Evolutionary conservation across 2,888 invertebrate genomes (phyloP), one percentile per base, ranked within the genome.

Genomic region (Xylota segnis): DNA sequence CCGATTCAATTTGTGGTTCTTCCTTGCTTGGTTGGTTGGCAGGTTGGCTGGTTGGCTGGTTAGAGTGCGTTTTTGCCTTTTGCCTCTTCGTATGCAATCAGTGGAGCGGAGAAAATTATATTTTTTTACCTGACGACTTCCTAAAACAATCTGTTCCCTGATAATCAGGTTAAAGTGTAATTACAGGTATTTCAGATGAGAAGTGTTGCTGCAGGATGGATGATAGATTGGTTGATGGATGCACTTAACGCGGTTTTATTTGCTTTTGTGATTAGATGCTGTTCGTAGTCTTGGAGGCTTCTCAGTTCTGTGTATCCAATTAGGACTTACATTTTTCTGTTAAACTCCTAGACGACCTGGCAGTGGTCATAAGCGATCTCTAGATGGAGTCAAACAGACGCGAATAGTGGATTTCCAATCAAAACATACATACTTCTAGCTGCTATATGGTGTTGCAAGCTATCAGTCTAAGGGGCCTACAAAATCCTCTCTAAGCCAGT

Each of bases 1-100:
- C 23, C 37, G 58, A 65, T 72, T 74, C 74, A 63, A 81, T 81
- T 81, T 74, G 66, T 59, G 52, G 66, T 66, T 43, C n/a, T 54
- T 54, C 10, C 12, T 52, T 34, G 14, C 14, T 54, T 32, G 52
- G 10, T 54, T 61, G 37, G 43, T 34, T 47, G 29, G n/a, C 45
- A 54, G 37, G 43, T 34, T 47, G 29, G n/a, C 45, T 61, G 37
- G 43, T 34, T 23, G 23, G 23, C 3, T 23, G 23, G 23, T 23
- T 47, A 18, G 47, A 29, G 12, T 61, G 37, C n/a, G 34, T 52
- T 32, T 27, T 2, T n/a, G n/a, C 18, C 50, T 52, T 16, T 47
- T 56, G 18, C 27, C 23, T 59, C 32, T 70, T 56, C 29, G 23
- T 23, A 45, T 18, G 63, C 56, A 75, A 65, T 65, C 75, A 75